Evolutionary conservation across 1,140 invertebrate genomes (phyloP).

Genomic region (Chironomus tepperi): DNA sequence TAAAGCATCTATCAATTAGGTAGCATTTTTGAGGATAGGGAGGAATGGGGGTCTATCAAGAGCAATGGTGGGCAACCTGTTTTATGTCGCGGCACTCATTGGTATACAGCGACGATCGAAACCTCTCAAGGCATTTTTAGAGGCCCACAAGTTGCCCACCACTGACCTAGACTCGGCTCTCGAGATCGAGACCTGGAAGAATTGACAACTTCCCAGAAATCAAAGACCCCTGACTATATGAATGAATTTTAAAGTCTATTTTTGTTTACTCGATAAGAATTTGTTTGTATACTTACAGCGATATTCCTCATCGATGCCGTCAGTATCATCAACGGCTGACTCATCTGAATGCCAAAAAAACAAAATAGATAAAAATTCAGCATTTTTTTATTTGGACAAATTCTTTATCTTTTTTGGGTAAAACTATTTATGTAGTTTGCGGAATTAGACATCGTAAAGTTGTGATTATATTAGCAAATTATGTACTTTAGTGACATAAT

Average conservation of each 20-base stretch:
- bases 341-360: background rate
- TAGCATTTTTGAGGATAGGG: no score
- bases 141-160: background rate
- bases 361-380: background rate
- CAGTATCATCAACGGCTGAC: background rate
- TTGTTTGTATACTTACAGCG: background rate
- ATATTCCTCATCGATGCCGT: constrained; percentile 2
- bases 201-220: no score
- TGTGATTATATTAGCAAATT: no score
- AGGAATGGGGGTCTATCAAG: no score
- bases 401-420: no score
- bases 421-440: no score
- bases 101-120: background rate
- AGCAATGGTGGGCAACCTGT: no score
- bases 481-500: no score
- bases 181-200: background rate
- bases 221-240: background rate
- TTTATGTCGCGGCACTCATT: background rate
- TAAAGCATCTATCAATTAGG: no score
- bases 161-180: background rate
- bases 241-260: background rate
- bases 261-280: background rate
- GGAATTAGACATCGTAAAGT: no score
- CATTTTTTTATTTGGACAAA: background rate
- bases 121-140: background rate